Percentiles rank a stretch among this genome's conserved stretches.
phyloP scores from a whole-genome alignment of 1,140 invertebrate species.

The Zophobas atratus region DNA sequence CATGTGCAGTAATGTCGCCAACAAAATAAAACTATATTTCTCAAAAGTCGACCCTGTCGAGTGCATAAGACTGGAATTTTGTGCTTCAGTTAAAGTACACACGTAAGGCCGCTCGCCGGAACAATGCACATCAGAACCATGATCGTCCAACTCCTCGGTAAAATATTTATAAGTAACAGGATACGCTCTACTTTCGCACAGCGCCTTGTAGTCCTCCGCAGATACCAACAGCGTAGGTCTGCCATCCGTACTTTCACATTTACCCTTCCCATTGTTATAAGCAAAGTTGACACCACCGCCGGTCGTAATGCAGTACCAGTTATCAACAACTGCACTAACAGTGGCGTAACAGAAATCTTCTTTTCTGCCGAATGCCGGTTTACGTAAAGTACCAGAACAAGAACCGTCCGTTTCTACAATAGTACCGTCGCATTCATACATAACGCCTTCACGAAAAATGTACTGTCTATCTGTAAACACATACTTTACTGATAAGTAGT shows the following conservation, averaged over 20 bases:
- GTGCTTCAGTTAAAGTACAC: too few species aligned
- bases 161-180: too few species aligned
- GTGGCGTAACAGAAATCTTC: conserved; percentile 45
- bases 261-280: conserved; percentile 22
- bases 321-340: conserved; percentile 19
- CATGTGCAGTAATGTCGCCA: too few species aligned
- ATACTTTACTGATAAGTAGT: not conserved
- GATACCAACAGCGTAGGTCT: not conserved
- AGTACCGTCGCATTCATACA: conserved; percentile 15
- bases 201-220: too few species aligned
- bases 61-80: too few species aligned
- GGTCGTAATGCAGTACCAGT: conserved; percentile 31
- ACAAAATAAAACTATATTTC: too few species aligned
- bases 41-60: too few species aligned
- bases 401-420: conserved; percentile 2
- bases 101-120: too few species aligned
- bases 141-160: too few species aligned
- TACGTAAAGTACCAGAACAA: conserved; percentile 16
- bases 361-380: conserved; percentile 1
- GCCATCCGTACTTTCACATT: conserved; percentile 23
- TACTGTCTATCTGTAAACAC: conserved; percentile 12
- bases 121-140: too few species aligned
- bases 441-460: not conserved
- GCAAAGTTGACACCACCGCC: not conserved
- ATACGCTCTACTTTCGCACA: too few species aligned